Evolutionary conservation across 2,888 invertebrate species (phyloP).

Genomic region (Eupithecia pulchellata): DNA sequence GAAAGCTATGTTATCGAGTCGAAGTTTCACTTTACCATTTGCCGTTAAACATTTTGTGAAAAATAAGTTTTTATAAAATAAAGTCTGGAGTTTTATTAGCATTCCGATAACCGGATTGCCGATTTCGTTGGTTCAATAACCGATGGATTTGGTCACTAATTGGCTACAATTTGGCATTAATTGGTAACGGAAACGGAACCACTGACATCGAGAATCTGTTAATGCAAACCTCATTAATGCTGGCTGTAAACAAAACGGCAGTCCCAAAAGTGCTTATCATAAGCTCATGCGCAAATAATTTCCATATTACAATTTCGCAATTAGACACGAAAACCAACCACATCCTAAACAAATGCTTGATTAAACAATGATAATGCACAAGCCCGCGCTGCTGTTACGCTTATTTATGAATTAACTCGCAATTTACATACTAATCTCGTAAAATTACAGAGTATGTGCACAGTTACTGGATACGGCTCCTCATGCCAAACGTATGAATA

Average conservation of each 20-base stretch:
- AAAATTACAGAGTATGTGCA: conserved; percentile 52
- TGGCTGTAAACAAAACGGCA: background rate
- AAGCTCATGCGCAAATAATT: conserved; percentile 24
- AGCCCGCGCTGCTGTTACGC: conserved; percentile 44
- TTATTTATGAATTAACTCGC: conserved; percentile 62
- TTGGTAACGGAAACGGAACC: background rate
- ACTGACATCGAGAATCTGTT: background rate
- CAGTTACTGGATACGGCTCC: conserved; percentile 38
- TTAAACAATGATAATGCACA: conserved; percentile 48
- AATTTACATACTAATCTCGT: conserved; percentile 63
- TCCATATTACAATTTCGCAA: conserved; percentile 27
- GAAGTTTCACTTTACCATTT: conserved; percentile 32
- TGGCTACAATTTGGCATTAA: background rate
- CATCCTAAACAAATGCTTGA: conserved; percentile 42
- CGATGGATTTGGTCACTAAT: conserved; percentile 1
- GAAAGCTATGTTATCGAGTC: conserved; percentile 21
- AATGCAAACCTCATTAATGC: background rate
- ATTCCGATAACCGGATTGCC: conserved; percentile 5
- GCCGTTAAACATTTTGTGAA: conserved; percentile 18
- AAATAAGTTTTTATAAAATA: conserved; percentile 9
- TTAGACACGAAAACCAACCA: conserved; percentile 32
- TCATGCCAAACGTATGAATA: conserved; percentile 43
- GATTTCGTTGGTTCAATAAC: conserved; percentile 10
- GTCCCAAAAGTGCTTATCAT: background rate
- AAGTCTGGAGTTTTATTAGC: background rate